Base-by-base conservation (phyloP, 1,140 invertebrate genomes). In the Trypoxylus dichotomus region DNA sequence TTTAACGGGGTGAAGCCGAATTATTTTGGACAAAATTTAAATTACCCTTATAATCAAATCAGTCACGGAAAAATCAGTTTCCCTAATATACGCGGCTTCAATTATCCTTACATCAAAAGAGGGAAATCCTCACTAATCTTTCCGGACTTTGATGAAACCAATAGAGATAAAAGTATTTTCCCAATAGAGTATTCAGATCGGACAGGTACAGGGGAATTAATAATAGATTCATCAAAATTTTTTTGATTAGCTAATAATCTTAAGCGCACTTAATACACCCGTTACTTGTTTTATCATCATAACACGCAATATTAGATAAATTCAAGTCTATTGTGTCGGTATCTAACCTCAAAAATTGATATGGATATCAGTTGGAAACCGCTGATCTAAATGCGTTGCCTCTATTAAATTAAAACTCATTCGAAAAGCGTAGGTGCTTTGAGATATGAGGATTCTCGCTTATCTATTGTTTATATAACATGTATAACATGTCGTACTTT, bases 1-100 rank as follows among this genome's bases (percentile, higher is more conserved):
- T 95, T 95, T 83, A 91, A 89, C 77, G 88, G 89, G 27, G 83
- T 86, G 63, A 47, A 47, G 3, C 15, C 11, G n/a, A 43, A 71
- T 71, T n/a, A 71, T 47, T 47, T 11, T 19, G 43, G 13, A n/a
- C n/a, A n/a, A n/a, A n/a, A n/a, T n/a, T n/a, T n/a, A n/a, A n/a
- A n/a, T n/a, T n/a, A n/a, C n/a, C n/a, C n/a, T 37, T 5, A 37
- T 37, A 37, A 37, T 37, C 32, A 37, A 5, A 37, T 37, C 32
- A 2, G 32, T 8, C 5, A 37, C 10, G 32, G 32, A 37, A 47
- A 19, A 47, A 47, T 47, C n/a, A 47, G 43, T 47, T 47, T 47
- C n/a, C 43, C 43, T 3, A 47, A 37, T 37, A 37, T 37, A 37
- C 0, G 32, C 32, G 32, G 32, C 32, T 37, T 37, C 32, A 37